Evolutionary conservation across 2,888 invertebrate species (phyloP), one percentile per base, ranked within the genome.

Genomic region (Tolmerus cingulatus): DNA sequence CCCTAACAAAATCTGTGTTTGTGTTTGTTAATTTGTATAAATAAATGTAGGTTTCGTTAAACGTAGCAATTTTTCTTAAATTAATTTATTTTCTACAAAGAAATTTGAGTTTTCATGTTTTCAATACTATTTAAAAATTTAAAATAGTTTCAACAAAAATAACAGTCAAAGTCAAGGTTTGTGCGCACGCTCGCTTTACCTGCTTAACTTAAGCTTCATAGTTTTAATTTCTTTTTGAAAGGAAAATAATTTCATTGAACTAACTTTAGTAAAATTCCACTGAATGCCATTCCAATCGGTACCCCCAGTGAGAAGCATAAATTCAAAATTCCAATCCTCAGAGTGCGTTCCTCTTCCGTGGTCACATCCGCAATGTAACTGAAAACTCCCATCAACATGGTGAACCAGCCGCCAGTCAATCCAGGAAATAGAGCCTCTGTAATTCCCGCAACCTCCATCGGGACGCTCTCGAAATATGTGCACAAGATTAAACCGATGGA

Each of bases 361-460:
- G 97, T 97, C 19, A 97, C 96, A 91, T 98, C 97, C 1, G 96
- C 97, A 88, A 98, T 96, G 91, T 97, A 98, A 92, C 97, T 97
- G 93, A 98, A 96, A 89, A 97, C 95, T 27, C 97, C 97, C 97
- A 97, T 97, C 90, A 97, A 95, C 97, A 97, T 97, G 43, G 97
- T 97, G 91, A 97, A 96, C 97, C 97, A 97, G 9, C 97, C 97
- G 12, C 97, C 93, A 0, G 96, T 96, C 8, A 97, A 90, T 0
- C 96, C 96, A 2, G 97, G 97, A 92, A 97, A 97, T 89, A 97
- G 94, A 0, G 96, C 96, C 92, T 97, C 97, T 0, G 96, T 95
- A 5, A 97, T 94, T 0, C 96, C 97, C 19, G 96, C 96, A 2
- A 95, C 96, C 93, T 97, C 97, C 94, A 97, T 96, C 0, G 97